Evolutionary conservation across 2,797 vertebrate species (phyloP), one percentile per base, ranked within the genome.

Genomic region (Clamator glandarius): DNA sequence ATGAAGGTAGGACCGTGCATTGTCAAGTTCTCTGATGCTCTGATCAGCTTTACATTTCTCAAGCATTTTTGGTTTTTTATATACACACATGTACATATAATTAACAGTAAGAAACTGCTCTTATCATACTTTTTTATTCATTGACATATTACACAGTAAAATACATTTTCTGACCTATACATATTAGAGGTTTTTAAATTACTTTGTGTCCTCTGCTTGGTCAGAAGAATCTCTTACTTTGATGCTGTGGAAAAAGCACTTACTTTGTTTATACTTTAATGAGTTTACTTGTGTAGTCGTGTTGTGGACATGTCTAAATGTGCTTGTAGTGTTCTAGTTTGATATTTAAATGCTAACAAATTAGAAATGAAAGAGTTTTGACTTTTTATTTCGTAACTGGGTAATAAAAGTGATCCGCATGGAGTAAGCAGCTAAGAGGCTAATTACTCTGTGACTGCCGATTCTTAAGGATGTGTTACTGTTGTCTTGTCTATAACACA

Each of bases 291-390:
- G 33, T 20, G 5, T 55, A 68, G 67, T 80, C 92, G 78, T 25
- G 7, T 68, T 69, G 29, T 83, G n/a, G 46, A 68, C 92, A 24
- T 2, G 24, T 90, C 52, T 83, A 46, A 93, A 78, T 50, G 8
- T 62, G 84, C 72, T 31, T 68, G 24, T 89, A 64, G 50, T 68
- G 57, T 83, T 85, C 21, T 52, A 2, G 63, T 70, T 91, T 83
- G 73, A 42, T 87, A 78, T 87, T 92, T 89, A 89, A 93, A 85
- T 89, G 46, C 8, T 84, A 91, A 83, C 91, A 91, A 89, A 91
- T 93, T 64, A 78, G 68, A 50, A 73, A 58, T 92, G 26, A 89
- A 92, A 80, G 70, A 31, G 44, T 52, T 79, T 24, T 75, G 29
- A 46, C 9, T 87, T 80, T 51, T n/a, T 84, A 8, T 94, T 91